Base-by-base conservation (phyloP, 2,113 vertebrate species). In the Montifringilla adamsi region DNA sequence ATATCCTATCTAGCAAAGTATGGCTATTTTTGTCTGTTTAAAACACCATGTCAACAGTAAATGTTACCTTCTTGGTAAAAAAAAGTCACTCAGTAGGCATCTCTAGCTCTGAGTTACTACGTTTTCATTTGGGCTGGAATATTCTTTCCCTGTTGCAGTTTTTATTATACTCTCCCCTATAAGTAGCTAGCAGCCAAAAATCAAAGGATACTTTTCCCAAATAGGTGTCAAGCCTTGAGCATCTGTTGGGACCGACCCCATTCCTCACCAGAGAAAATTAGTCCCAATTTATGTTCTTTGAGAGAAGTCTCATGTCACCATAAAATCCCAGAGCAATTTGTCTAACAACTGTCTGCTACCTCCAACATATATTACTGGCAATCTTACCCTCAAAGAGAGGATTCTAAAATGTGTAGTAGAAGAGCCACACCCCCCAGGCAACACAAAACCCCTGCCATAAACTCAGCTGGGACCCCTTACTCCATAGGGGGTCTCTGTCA, bases 261-360 rank as follows among this genome's bases (percentile, higher is more conserved):
- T 41, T 77, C 46, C 39, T 70, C 64, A 59, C 6, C 28, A 70
- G 68, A 89, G 47, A 80, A 89, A 83, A 86, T 49, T 14, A 74
- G 46, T 59, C 55, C 31, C 16, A 59, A 27, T 87, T 91, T 75
- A 35, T 35, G 56, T 53, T 70, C n/a, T 81, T 84, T 78, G 91
- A 87, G 43, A 35, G 56, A 52, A 91, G 43, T 49, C 69, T 80
- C 26, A 0, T 8, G 13, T 89, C 35, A 39, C 35, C 0, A 0
- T 81, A 84, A 81, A 95, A 91, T 70, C 52, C 33, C 73, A 84
- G 43, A 89, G 56, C 60, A 75, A 81, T 87, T 84, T 91, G 46
- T 81, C 43, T 89, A 53, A 73, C 44, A 73, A 70, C 64, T 66
- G 30, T 33, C 73, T 82, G 39, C 53, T 67, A 30, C 39, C 31